Evolutionary conservation across 2,113 vertebrate genomes (phyloP).

Genomic region (Aptenodytes patagonicus): DNA sequence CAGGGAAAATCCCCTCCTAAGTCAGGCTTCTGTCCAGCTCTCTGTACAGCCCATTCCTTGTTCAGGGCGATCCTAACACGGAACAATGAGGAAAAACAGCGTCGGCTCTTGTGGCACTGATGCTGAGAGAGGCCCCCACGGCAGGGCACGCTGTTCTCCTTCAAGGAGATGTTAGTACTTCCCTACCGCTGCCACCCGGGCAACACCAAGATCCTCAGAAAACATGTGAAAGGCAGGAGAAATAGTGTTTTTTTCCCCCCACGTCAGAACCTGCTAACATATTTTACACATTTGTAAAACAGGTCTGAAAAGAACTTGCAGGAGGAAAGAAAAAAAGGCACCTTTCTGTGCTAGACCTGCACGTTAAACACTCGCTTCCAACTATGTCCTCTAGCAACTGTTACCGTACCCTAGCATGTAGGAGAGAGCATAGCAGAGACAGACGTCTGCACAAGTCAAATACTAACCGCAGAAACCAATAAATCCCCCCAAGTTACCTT

Average conservation of each 20-base stretch:
- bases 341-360: not conserved
- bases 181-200: not conserved
- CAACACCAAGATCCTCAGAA: not conserved
- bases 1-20: not conserved
- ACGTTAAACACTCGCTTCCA: not conserved
- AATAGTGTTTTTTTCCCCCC: not conserved
- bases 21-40: not conserved
- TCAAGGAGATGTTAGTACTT: not conserved
- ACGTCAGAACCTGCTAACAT: fast-evolving
- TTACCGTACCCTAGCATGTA: fast-evolving
- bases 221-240: not conserved
- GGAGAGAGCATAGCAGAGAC: not conserved
- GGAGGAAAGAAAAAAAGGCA: not conserved
- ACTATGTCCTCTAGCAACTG: not conserved
- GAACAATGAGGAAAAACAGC: not conserved
- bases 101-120: too few relatives aligned
- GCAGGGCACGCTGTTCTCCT: not conserved
- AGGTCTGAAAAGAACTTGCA: not conserved
- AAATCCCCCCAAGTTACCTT: not conserved
- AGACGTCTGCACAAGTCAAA: not conserved
- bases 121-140: not conserved
- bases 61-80: not conserved
- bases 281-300: not conserved
- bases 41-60: not conserved
- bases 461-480: not conserved